Evolutionary conservation across 2,797 vertebrate genomes (phyloP), one percentile per base, ranked within the genome.

Genomic region (Petrocephalus schoutedeni): DNA sequence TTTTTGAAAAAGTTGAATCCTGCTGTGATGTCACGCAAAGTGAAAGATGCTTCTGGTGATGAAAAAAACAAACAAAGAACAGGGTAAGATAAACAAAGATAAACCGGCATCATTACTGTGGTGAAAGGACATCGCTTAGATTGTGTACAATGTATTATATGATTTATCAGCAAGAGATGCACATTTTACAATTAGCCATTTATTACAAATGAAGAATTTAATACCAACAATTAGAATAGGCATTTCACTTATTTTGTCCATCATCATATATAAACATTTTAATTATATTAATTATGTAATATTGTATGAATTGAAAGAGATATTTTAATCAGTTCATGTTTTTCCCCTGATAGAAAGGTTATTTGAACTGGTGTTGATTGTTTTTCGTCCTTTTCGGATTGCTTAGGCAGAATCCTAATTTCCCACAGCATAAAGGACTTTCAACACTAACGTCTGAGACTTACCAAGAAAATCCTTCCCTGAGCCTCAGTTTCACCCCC

Each of bases 31-130:
- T 88, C 90, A 0, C 3, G 92, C 8, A 90, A 92, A 5, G 88
- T 90, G 4, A 86, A 88, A 0, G 64, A 93, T 23, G 59, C 91
- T 67, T 89, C 58, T 5, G 91, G 91, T 3, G 93, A 94, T 87
- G 93, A 93, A 86, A 90, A 59, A 28, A 87, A 64, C 0, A 91
- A 90, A 0, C 85, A 4, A 23, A n/a, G 87, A 41, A 6, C 0
- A n/a, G 49, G 7, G 0, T 91, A 87, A 0, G 64, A 91, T 64
- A 86, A 86, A 56, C 8, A 54, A 89, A 90, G 91, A 61, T 85
- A 16, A 87, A 90, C 36, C 86, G 87, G 86, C 86, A 56, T 90
- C 96, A 96, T 97, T 97, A 95, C 16, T 53, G 16, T 45, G 59
- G 74, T 49, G 41, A 45, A 80, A 49, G 74, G 19, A 80, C 32